Base-by-base conservation (phyloP, 1,140 invertebrate species). In the Drosophila rhopaloa region DNA sequence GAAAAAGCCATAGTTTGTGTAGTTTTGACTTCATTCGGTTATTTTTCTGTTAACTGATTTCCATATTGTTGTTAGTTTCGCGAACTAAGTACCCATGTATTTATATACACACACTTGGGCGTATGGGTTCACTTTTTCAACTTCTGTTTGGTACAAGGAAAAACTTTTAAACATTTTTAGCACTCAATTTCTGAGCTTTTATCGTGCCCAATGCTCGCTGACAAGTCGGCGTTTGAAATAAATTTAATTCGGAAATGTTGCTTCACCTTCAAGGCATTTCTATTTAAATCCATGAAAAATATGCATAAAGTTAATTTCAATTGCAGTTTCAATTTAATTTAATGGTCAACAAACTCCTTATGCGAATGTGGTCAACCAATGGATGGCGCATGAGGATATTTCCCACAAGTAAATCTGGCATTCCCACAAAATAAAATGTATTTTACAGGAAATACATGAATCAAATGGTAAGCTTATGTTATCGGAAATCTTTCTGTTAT, bases 1-100 rank as follows among this genome's bases (percentile, higher is more conserved):
- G 53, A 43, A 35, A 51, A 46, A 48, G 59, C 29, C 44, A 74
- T 76, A 84, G 71, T 80, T 83, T 37, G n/a, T 14, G 9, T 46
- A 71, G 65, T 82, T 37, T 46, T 37, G n/a, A 76, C 50, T 78
- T 70, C 53, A 46, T 81, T 78, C 61, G 38, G 38, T 55, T 38
- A 13, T 50, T 62, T 72, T 58, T 44, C 8, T 61, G 41, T 47
- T 62, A 84, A 83, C 63, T 76, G 63, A 58, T 73, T 75, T 81
- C 46, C 82, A 86, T 72, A 81, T 81, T 78, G 62, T 79, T 63
- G 70, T 59, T 53, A 76, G 82, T 81, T 78, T 48, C 56, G 40
- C 50, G 40, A 85, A 73, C 72, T 77, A 72, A 68, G 55, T 43
- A 38, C 51, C 66, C 51, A 61, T 38, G 29, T 76, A 40, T 44